A percentile compares a stretch with the other conserved stretches of the same genome.
These are phyloP conservation scores for Acanthis flammea DNA, from an alignment of 2,797 vertebrate species.

Conservation along the genomic window DNA sequence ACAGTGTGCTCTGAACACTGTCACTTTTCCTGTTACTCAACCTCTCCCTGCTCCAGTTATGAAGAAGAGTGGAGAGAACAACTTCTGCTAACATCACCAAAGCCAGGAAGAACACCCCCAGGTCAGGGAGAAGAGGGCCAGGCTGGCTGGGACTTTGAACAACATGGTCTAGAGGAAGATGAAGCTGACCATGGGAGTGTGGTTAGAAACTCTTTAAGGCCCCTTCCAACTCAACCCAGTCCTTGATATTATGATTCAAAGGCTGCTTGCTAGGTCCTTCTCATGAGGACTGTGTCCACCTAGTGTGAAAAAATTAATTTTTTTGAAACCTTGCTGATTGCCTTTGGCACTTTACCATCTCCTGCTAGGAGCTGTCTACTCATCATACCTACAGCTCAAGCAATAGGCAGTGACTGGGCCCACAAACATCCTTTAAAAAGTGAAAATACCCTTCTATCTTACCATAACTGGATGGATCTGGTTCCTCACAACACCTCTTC, in stretches of 20 bases:
- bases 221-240: not conserved
- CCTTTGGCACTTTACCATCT: not conserved
- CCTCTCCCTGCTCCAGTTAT: not conserved
- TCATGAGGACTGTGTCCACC: not conserved
- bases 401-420: not conserved
- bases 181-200: rapidly evolving
- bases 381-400: not conserved
- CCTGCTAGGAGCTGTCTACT: not conserved
- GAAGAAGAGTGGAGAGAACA: not conserved
- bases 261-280: not conserved
- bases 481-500: not conserved
- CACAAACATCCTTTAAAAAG: not conserved
- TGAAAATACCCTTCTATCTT: not conserved
- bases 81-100: not conserved
- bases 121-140: not conserved
- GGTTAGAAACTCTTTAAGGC: not conserved
- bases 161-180: not conserved
- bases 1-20: not conserved
- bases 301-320: not conserved
- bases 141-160: not conserved
- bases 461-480: not conserved
- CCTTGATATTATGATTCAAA: not conserved
- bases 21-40: not conserved
- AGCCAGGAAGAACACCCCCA: not conserved
- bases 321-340: not conserved